Evolutionary conservation across 2,888 invertebrate genomes (phyloP), one percentile per base, ranked within the genome.

Genomic region (Cheilosia grossa): DNA sequence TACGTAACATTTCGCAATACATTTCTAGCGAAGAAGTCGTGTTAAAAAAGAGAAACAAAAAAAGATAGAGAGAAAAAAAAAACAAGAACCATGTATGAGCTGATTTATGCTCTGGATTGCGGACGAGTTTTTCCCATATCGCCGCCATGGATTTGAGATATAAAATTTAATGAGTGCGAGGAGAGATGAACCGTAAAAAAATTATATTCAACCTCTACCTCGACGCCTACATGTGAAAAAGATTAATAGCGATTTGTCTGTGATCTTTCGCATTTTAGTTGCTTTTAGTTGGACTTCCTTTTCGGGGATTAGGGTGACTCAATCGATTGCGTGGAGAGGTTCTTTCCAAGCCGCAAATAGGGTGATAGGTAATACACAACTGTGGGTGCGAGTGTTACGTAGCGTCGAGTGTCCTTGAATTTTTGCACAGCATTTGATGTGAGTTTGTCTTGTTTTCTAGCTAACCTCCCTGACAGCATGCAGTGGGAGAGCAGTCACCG

Each of bases 1-100:
- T 80, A 72, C 85, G 85, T 85, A 85, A 85, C 85, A 85, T 85
- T 81, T 80, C 40, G 58, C 47, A 72, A 33, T 6, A 61, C 15
- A 4, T 58, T 54, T 61, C 54, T 13, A 42, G 40, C 30, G 40
- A 64, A 17, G 47, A 69, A 49, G 40, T 30, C 56, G 66, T 67
- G 47, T 19, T n/a, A 40, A 58, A 51, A 13, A 37, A 37, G 10
- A 10, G 10, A 33, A 33, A 33, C 10, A 37, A 33, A 33, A 70
- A 21, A n/a, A 10, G 3, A 37, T 0, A 10, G 3, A 70, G 6
- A 13, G 0, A 37, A 4, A 37, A 37, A 70, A 24, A 21, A 56
- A 73, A 49, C 44, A 9, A 17, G 54, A 67, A 56, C 53, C 47
- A 47, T 27, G 24, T 56, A 49, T 40, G 17, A 49, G 66, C 51